Percentiles rank a stretch among this genome's conserved stretches.
phyloP scores from a whole-genome alignment of 2,113 vertebrate species.

The Piprites chloris region DNA sequence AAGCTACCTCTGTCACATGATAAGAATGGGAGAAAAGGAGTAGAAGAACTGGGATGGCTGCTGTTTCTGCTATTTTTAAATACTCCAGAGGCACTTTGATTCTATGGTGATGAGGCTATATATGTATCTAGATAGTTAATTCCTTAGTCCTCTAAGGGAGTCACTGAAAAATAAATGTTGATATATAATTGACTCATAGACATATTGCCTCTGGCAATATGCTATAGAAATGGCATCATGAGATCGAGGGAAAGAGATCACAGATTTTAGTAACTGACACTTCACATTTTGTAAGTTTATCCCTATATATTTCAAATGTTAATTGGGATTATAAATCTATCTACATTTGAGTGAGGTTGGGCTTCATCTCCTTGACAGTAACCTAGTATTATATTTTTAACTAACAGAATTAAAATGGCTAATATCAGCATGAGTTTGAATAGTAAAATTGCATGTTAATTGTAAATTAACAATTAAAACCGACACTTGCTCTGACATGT shows the following conservation, averaged over 20 bases:
- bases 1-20: not conserved
- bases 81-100: not conserved
- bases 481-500: conserved; percentile 59
- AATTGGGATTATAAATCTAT: conserved; percentile 64
- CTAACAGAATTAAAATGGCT: conserved; percentile 35
- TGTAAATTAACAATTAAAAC: conserved; percentile 67
- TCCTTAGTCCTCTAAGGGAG: conserved; percentile 3
- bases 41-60: not conserved
- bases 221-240: conserved; percentile 47
- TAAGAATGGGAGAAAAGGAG: not conserved
- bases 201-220: conserved; percentile 55
- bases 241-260: conserved; percentile 46
- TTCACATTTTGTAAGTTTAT: conserved; percentile 57
- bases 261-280: conserved; percentile 55
- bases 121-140: conserved; percentile 22
- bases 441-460: conserved; percentile 64
- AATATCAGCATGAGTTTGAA: conserved; percentile 34
- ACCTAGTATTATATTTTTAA: conserved; percentile 24
- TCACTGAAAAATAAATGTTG: conserved; percentile 55
- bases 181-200: conserved; percentile 62
- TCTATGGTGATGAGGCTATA: conserved; percentile 1
- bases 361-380: conserved; percentile 35
- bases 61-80: conserved; percentile 4
- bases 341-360: not conserved
- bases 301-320: conserved; percentile 59